Evolutionary conservation across 2,888 invertebrate genomes (phyloP).

Genomic region (Synanthedon myopaeformis): DNA sequence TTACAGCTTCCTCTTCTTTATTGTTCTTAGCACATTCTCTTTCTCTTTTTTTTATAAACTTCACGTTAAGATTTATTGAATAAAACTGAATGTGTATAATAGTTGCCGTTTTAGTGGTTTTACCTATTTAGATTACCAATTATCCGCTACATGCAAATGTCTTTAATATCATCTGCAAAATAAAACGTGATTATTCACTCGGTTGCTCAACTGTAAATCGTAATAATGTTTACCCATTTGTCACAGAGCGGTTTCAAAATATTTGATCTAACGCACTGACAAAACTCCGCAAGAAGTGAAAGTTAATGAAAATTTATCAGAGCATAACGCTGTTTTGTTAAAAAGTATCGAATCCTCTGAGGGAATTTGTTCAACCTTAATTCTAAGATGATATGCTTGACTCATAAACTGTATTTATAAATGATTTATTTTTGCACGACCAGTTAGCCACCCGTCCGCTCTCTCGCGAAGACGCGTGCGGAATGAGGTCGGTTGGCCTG

Average conservation of each 20-base stretch:
- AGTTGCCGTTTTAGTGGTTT: no score
- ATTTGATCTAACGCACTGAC: conserved; percentile 1
- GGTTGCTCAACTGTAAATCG: background rate
- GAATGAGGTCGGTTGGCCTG: conserved; percentile 61
- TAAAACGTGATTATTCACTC: background rate
- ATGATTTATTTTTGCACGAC: conserved; percentile 44
- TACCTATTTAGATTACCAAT: no score
- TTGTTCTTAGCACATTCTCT: no score
- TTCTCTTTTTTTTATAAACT: no score
- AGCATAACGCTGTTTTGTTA: conserved; percentile 32
- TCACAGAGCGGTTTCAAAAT: background rate
- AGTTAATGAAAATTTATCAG: conserved; percentile 50
- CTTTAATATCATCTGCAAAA: no score
- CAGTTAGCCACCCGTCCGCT: conserved; percentile 27
- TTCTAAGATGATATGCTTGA: conserved; percentile 5
- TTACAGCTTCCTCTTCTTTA: no score
- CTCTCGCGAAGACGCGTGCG: conserved; percentile 39
- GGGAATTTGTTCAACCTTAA: conserved; percentile 12
- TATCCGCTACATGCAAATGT: no score
- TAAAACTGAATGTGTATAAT: no score
- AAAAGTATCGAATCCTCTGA: conserved; percentile 23
- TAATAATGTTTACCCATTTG: background rate
- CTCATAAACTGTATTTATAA: conserved; percentile 19
- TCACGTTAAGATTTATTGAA: no score
- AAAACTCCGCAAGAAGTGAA: conserved; percentile 38